Percentiles rank a stretch among this genome's conserved stretches.
Conservation (phyloP, 2,113 vertebrate genomes). For the Tor tambroides region DNA sequence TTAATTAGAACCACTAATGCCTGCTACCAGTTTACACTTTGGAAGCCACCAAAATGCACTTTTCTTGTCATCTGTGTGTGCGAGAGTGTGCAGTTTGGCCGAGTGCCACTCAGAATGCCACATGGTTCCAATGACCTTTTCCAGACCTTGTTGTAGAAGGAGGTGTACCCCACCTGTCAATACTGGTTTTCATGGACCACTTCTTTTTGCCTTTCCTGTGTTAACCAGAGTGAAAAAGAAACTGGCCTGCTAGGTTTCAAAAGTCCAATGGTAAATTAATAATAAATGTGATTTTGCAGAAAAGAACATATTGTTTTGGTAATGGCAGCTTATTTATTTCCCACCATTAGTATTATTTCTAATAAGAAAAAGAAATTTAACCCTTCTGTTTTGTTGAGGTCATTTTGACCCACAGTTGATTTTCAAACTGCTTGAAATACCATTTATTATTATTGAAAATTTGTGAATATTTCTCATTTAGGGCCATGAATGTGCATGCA, state of each 20-base stretch:
- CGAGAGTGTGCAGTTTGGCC: constrained; percentile 22
- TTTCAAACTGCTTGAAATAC: no score
- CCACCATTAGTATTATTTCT: background rate
- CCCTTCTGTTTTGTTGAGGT: no score
- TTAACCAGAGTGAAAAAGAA: constrained; percentile 36
- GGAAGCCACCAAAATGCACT: background rate
- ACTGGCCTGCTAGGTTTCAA: constrained; percentile 17
- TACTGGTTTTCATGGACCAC: constrained; percentile 70
- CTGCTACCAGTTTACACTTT: background rate
- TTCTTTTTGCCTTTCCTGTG: constrained; percentile 56
- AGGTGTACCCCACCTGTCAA: constrained; percentile 68
- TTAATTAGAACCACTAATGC: background rate
- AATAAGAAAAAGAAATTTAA: background rate
- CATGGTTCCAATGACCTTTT: constrained; percentile 67
- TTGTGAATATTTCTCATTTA: no score
- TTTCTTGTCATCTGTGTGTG: background rate
- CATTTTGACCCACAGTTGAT: no score
- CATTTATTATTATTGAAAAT: no score
- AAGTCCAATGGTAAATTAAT: constrained; percentile 17
- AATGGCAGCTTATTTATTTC: constrained; percentile 37
- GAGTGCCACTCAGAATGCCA: constrained; percentile 56
- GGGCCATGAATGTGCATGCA: no score
- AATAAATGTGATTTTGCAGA: constrained; percentile 40
- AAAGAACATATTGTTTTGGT: constrained; percentile 12
- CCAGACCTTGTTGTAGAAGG: constrained; percentile 57